Evolutionary conservation across 2,797 vertebrate species (phyloP).

Genomic region (Lepilemur septentrionalis): DNA sequence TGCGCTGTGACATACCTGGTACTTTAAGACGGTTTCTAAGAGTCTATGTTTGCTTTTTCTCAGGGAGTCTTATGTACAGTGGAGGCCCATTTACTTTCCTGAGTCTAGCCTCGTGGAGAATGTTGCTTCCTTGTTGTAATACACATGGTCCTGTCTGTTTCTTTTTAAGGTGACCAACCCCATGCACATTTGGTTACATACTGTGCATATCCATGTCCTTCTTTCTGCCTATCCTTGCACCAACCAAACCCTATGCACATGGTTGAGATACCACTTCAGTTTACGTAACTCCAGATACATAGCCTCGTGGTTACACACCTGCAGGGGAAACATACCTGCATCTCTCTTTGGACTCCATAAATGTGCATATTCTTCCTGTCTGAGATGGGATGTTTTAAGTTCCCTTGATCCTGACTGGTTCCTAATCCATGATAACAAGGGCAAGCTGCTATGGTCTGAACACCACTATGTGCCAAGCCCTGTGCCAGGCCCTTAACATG

Average conservation of each 20-base stretch:
- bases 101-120: neutral
- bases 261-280: neutral
- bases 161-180: neutral
- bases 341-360: neutral
- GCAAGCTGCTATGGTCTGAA: neutral
- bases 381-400: neutral
- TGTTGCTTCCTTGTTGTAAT: neutral
- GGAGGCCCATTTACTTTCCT: neutral
- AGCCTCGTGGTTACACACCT: constrained; percentile 3
- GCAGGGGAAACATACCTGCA: neutral
- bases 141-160: neutral
- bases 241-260: neutral
- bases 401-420: neutral
- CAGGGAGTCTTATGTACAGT: neutral
- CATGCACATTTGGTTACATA: neutral
- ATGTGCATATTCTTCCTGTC: constrained; percentile 5
- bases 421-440: neutral
- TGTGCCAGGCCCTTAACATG: neutral
- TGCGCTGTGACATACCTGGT: neutral
- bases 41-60: neutral
- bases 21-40: neutral
- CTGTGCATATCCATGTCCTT: neutral
- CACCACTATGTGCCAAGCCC: neutral
- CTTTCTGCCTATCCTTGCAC: neutral
- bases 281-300: neutral